phyloP scores from a whole-genome alignment of 2,113 vertebrate genomes.

The Alethe diademata region DNA sequence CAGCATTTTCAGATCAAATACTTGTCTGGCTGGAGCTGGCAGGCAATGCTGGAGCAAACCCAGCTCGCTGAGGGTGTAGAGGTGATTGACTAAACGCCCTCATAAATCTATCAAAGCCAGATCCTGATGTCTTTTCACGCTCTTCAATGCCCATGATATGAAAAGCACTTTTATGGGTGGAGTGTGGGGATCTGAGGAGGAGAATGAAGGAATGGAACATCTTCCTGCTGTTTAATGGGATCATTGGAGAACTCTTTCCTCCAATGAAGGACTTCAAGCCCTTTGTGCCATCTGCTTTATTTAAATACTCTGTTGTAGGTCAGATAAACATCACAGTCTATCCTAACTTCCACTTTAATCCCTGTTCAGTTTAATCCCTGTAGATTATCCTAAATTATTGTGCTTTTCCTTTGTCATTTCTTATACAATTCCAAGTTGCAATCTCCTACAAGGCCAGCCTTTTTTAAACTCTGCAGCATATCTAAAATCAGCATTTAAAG shows the following conservation, averaged over 20 bases:
- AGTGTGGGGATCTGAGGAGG: background rate
- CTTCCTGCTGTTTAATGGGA: background rate
- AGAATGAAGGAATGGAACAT: background rate
- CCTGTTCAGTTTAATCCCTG: background rate
- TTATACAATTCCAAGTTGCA: background rate
- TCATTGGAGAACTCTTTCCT: background rate
- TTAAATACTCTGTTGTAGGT: background rate
- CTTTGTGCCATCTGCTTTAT: background rate
- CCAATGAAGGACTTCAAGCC: background rate
- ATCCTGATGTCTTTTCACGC: background rate
- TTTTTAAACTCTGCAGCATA: background rate
- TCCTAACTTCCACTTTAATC: background rate
- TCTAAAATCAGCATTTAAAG: background rate
- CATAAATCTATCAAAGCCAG: background rate
- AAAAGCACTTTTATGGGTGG: background rate
- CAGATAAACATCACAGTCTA: background rate
- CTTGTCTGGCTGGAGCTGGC: slow-evolving; percentile 9
- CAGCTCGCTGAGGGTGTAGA: background rate
- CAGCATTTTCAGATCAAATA: slow-evolving; percentile 10
- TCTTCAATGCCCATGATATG: background rate
- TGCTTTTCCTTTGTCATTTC: background rate
- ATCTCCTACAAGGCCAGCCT: background rate
- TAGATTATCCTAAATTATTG: background rate
- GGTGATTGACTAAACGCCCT: slow-evolving; percentile 35
- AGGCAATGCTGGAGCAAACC: slow-evolving; percentile 3